These are phyloP conservation scores for Rostratula benghalensis DNA, from an alignment of 2,113 vertebrate species.

Conservation along the genomic window DNA sequence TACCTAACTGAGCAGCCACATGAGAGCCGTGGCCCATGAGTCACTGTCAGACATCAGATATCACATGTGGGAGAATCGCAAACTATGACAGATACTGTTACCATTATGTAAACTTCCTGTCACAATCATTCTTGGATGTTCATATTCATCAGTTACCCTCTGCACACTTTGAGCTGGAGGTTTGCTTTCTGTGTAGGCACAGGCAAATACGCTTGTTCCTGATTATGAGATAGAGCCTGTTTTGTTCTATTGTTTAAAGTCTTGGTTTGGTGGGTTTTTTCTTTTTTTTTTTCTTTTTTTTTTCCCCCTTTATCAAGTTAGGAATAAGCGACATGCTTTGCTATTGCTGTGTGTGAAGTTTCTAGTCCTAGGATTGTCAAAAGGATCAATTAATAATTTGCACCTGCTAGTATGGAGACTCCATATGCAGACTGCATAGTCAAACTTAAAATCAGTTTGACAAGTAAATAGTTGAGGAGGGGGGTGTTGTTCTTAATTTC, in stretches of 20 bases:
- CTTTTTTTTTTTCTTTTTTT: background rate
- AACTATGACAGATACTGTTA: conserved; percentile 39
- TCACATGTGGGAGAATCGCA: conserved; percentile 62
- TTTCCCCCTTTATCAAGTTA: background rate
- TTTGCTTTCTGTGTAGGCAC: conserved; percentile 36
- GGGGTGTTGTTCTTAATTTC: background rate
- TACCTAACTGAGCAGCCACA: conserved; percentile 15
- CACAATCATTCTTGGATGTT: conserved; percentile 37
- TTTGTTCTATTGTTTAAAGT: conserved; percentile 5
- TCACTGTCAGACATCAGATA: conserved; percentile 45
- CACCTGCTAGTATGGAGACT: background rate
- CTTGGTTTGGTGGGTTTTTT: background rate
- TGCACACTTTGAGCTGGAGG: conserved; percentile 11
- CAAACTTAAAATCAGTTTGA: background rate
- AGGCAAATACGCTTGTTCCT: background rate
- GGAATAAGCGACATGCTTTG: background rate
- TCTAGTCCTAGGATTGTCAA: conserved; percentile 3
- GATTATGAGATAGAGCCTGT: conserved; percentile 6
- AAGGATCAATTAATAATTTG: background rate
- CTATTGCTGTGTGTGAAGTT: background rate
- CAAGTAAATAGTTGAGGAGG: background rate
- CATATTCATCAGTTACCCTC: conserved; percentile 25
- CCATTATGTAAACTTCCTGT: conserved; percentile 54
- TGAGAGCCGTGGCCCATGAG: conserved; percentile 10
- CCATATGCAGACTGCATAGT: background rate